Evolutionary conservation across 2,888 invertebrate species (phyloP).

Genomic region (Agrochola lota): DNA sequence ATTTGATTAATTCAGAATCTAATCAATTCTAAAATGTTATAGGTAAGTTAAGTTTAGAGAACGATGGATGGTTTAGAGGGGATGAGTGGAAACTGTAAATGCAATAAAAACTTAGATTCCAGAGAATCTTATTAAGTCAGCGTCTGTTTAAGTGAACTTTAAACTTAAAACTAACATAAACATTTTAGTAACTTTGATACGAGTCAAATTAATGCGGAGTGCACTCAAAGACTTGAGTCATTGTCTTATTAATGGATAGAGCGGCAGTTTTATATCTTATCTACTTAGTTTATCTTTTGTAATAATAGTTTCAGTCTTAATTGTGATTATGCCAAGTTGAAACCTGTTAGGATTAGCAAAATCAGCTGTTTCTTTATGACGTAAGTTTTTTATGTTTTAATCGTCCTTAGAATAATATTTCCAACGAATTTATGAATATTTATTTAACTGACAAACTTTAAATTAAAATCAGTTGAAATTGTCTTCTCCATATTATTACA

Average conservation of each 20-base stretch:
- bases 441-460: neutral
- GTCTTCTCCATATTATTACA: neutral
- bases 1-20: constrained; percentile 18
- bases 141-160: constrained; percentile 47
- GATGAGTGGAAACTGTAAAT: constrained; percentile 36
- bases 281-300: constrained; percentile 32
- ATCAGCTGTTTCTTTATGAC: constrained; percentile 12
- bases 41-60: constrained; percentile 22
- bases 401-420: constrained; percentile 6
- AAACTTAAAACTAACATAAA: constrained; percentile 59
- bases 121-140: constrained; percentile 50
- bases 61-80: no score
- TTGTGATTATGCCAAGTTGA: constrained; percentile 17
- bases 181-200: constrained; percentile 57
- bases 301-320: constrained; percentile 34
- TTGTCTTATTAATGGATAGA: constrained; percentile 47
- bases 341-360: constrained; percentile 6
- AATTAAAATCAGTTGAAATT: neutral
- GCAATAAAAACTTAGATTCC: constrained; percentile 45
- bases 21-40: neutral
- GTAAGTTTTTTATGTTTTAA: constrained; percentile 12
- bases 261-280: constrained; percentile 41
- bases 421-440: no score
- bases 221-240: constrained; percentile 45
- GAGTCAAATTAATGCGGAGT: constrained; percentile 52